These are phyloP conservation scores for Amphiura filiformis DNA, from an alignment of 35 echinoderm and acorn worm species.

Conservation along the genomic window DNA sequence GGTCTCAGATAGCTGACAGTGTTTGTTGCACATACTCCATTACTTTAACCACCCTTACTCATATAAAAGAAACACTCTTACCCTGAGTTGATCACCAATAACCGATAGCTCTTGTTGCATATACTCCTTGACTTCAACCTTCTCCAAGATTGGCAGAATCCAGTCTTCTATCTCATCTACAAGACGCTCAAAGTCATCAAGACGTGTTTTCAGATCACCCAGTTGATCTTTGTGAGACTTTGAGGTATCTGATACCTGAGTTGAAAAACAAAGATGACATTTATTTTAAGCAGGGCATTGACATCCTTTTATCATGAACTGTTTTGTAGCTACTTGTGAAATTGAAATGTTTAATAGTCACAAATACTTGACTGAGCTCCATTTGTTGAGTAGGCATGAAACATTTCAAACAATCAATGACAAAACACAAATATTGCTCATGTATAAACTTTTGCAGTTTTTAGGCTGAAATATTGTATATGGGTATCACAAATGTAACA, in stretches of 20 bases:
- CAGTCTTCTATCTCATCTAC: slow-evolving; percentile 95
- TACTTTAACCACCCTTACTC: too few relatives aligned
- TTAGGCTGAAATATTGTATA: too few relatives aligned
- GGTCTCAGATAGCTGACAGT: too few relatives aligned
- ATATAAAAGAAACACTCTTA: slow-evolving; percentile 13
- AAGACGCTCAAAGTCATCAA: slow-evolving; percentile 77
- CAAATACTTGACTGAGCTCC: too few relatives aligned
- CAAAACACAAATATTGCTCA: too few relatives aligned
- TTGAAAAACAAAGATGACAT: neutral
- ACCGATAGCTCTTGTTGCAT: slow-evolving; percentile 66
- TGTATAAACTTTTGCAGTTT: too few relatives aligned
- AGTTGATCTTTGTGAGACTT: slow-evolving; percentile 69
- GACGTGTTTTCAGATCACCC: slow-evolving; percentile 42
- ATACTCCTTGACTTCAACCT: slow-evolving; percentile 77
- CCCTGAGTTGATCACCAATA: slow-evolving; percentile 76
- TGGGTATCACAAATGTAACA: too few relatives aligned
- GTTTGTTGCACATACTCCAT: too few relatives aligned
- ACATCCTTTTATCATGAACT: neutral
- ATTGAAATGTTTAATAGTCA: too few relatives aligned
- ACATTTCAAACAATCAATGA: too few relatives aligned
- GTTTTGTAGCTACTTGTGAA: neutral
- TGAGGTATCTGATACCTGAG: slow-evolving; percentile 65
- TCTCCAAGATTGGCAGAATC: slow-evolving; percentile 72
- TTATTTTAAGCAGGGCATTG: too few relatives aligned
- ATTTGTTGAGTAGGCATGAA: too few relatives aligned